These are phyloP conservation scores for Bilobella aurantiaca DNA, from an alignment of 1,140 invertebrate species.

Conservation along the genomic window DNA sequence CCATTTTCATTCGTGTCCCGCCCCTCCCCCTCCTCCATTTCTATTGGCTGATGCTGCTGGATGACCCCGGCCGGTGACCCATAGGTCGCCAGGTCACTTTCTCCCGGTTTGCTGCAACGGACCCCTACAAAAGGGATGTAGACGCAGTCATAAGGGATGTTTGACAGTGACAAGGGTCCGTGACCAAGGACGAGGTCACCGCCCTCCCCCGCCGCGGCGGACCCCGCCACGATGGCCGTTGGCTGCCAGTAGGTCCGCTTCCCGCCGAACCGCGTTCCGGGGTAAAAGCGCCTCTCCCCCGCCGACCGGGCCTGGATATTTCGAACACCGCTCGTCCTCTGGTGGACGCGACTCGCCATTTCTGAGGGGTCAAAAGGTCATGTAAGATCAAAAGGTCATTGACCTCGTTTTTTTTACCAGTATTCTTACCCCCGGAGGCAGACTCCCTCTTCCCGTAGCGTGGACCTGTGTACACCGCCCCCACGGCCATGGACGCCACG, in stretches of 20 bases:
- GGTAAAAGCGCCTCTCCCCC: slow-evolving; percentile 21
- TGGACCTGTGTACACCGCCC: slow-evolving; percentile 10
- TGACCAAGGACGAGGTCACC: not conserved
- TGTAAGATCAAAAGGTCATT: not conserved
- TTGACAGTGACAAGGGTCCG: not conserved
- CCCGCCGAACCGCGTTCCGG: slow-evolving; percentile 26
- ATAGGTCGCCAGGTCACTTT: not conserved
- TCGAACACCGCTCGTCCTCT: not conserved
- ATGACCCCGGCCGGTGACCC: not conserved
- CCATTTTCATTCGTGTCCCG: no score
- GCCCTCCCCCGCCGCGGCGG: not conserved
- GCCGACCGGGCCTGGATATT: not conserved
- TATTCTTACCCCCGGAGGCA: not conserved
- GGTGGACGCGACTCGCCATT: not conserved
- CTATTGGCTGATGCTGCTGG: no score
- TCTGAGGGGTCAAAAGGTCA: not conserved
- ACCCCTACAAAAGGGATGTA: not conserved
- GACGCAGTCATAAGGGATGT: not conserved
- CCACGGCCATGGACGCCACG: slow-evolving; percentile 4
- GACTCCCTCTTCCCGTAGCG: slow-evolving; percentile 23
- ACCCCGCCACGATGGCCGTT: not conserved
- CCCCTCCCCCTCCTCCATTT: no score
- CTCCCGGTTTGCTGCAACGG: not conserved
- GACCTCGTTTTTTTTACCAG: not conserved
- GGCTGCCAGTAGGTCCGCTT: slow-evolving; percentile 27